A percentile compares a stretch with the other conserved stretches of the same genome.
Conservation (phyloP, 2,113 vertebrate species). For the Tiliqua scincoides region DNA sequence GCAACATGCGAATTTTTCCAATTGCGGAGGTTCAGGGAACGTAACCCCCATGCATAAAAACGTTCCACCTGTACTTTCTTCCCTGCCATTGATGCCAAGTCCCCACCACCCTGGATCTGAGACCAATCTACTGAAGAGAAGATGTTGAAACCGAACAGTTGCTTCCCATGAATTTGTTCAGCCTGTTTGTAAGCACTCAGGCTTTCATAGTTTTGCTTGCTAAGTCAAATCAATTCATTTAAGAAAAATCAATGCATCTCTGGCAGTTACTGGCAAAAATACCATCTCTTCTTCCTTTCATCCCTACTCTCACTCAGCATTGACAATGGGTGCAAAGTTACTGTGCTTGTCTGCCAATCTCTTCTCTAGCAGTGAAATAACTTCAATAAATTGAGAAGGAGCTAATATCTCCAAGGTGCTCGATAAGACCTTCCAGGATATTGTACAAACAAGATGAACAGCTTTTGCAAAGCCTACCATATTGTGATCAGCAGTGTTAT, state of each 20-base stretch:
- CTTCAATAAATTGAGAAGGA: not conserved
- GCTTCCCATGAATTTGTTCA: not conserved
- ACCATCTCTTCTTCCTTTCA: too few relatives aligned
- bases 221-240: not conserved
- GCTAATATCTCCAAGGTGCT: conserved; percentile 21
- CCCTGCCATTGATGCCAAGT: not conserved
- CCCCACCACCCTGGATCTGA: not conserved
- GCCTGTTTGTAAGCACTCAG: not conserved
- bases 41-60: too few relatives aligned
- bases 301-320: not conserved
- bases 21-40: too few relatives aligned
- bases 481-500: not conserved
- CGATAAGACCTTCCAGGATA: not conserved
- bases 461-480: conserved; percentile 14
- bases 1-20: too few relatives aligned
- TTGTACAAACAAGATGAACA: conserved; percentile 9
- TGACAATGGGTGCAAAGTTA: not conserved
- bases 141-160: not conserved
- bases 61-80: too few relatives aligned
- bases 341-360: rapidly evolving
- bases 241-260: not conserved
- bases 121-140: too few relatives aligned
- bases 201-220: not conserved
- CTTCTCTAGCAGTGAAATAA: not conserved
- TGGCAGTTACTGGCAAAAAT: not conserved